These are phyloP conservation scores for Drosophila obscura DNA, from an alignment of 1,140 invertebrate genomes.

Conservation along the genomic window DNA sequence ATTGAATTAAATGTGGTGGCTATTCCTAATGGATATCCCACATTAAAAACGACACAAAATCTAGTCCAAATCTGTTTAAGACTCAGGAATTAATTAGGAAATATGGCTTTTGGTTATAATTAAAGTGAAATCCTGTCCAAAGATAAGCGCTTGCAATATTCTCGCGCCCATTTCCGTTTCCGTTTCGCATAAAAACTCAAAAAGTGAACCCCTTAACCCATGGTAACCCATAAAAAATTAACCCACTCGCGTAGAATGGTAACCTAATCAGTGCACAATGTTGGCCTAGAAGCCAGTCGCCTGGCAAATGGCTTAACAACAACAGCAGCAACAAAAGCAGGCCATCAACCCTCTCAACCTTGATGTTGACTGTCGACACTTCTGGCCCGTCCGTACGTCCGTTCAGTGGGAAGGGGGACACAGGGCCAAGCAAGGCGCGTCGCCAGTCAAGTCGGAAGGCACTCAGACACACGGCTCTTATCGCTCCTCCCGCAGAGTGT, in stretches of 20 bases:
- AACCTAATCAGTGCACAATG: slow-evolving; percentile 38
- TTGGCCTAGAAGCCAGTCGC: slow-evolving; percentile 24
- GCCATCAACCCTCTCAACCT: slow-evolving; percentile 48
- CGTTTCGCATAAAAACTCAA: neutral
- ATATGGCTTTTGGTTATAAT: no score
- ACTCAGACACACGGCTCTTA: slow-evolving; percentile 41
- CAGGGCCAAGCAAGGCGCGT: slow-evolving; percentile 14
- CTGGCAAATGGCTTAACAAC: slow-evolving; percentile 35
- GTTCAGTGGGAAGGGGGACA: slow-evolving; percentile 12
- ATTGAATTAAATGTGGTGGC: no score
- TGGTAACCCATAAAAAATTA: slow-evolving; percentile 26
- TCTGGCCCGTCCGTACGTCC: slow-evolving; percentile 14
- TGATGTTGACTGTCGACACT: slow-evolving; percentile 20
- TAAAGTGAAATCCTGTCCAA: no score
- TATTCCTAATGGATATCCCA: no score
- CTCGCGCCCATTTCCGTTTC: slow-evolving; percentile 16
- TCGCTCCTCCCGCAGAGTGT: slow-evolving; percentile 3
- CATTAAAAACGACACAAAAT: no score
- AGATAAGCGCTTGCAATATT: neutral
- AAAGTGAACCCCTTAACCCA: neutral
- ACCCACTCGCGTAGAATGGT: slow-evolving; percentile 19
- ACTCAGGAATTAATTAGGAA: no score
- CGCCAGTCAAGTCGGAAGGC: slow-evolving; percentile 29
- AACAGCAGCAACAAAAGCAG: neutral
- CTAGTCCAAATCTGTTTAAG: no score